A percentile compares a stretch with the other conserved stretches of the same genome.
These are phyloP conservation scores for Ichneumon xanthorius DNA, from an alignment of 2,888 invertebrate species.

Conservation along the genomic window DNA sequence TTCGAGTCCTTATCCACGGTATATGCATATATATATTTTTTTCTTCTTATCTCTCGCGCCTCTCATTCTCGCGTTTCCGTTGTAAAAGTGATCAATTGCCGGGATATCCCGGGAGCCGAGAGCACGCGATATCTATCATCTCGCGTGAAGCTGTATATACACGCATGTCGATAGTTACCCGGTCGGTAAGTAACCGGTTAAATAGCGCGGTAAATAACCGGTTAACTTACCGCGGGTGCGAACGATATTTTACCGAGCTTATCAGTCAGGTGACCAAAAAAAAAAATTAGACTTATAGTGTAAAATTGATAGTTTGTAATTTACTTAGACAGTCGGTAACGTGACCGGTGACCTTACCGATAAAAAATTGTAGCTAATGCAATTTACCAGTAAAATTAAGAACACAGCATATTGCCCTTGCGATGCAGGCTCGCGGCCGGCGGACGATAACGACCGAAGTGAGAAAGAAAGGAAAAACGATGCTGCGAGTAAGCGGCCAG, in stretches of 20 bases:
- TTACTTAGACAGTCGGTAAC: too few species aligned
- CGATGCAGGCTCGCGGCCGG: background rate
- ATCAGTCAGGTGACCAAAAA: too few species aligned
- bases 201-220: too few species aligned
- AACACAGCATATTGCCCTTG: background rate
- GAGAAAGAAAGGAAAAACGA: constrained; percentile 24
- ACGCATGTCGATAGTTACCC: background rate
- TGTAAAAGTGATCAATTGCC: constrained; percentile 28
- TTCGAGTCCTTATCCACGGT: background rate
- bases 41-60: constrained; percentile 1
- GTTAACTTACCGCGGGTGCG: too few species aligned
- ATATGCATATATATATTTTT: background rate
- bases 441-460: constrained; percentile 9
- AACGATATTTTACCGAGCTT: too few species aligned
- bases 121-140: background rate
- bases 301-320: too few species aligned
- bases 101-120: background rate
- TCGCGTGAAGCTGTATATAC: background rate
- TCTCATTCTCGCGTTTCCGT: constrained; percentile 12
- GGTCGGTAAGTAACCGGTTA: background rate
- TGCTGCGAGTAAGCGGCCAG: constrained; percentile 34
- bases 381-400: too few species aligned
- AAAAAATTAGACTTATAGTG: too few species aligned
- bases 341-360: too few species aligned
- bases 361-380: too few species aligned